Percentiles rank a stretch among this genome's conserved stretches.
phyloP scores from a whole-genome alignment of 1,140 invertebrate genomes.

The Drosophila takahashii region DNA sequence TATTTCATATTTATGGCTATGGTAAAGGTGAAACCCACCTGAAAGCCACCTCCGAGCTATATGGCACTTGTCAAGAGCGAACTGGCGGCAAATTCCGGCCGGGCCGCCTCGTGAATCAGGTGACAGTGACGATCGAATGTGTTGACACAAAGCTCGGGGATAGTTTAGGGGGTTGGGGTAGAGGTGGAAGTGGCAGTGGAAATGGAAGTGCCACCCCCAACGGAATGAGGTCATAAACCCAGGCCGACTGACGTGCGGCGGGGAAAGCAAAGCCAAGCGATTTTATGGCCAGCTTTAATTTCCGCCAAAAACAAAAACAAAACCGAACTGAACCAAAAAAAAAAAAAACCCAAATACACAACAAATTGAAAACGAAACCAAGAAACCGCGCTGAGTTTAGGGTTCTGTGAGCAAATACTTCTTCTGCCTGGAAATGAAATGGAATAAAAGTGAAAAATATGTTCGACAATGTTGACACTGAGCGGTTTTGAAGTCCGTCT shows the following conservation, averaged over 20 bases:
- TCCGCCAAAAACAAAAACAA: constrained; percentile 49
- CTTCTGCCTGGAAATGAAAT: constrained; percentile 47
- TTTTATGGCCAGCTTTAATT: constrained; percentile 66
- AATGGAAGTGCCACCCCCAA: constrained; percentile 59
- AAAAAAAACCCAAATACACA: constrained; percentile 33
- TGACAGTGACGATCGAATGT: constrained; percentile 65
- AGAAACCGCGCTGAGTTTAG: constrained; percentile 22
- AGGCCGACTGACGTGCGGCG: constrained; percentile 43
- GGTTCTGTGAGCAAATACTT: constrained; percentile 59
- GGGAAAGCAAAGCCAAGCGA: constrained; percentile 29
- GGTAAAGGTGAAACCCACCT: constrained; percentile 18
- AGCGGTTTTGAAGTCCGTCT: constrained; percentile 24
- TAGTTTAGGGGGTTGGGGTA: background rate
- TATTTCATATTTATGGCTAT: constrained; percentile 11
- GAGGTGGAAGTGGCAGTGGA: constrained; percentile 17
- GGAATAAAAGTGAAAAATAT: constrained; percentile 74
- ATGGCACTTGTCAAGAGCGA: constrained; percentile 50
- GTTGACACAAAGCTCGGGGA: constrained; percentile 62
- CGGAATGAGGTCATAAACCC: constrained; percentile 69
- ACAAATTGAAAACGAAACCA: constrained; percentile 55
- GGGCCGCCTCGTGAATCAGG: constrained; percentile 59
- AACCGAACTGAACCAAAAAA: constrained; percentile 18
- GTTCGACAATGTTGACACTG: constrained; percentile 62
- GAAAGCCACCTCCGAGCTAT: constrained; percentile 37
- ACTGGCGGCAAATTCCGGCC: background rate